Base-by-base conservation (phyloP, 2,888 invertebrate species). In the Noctuana brunneofusca region DNA sequence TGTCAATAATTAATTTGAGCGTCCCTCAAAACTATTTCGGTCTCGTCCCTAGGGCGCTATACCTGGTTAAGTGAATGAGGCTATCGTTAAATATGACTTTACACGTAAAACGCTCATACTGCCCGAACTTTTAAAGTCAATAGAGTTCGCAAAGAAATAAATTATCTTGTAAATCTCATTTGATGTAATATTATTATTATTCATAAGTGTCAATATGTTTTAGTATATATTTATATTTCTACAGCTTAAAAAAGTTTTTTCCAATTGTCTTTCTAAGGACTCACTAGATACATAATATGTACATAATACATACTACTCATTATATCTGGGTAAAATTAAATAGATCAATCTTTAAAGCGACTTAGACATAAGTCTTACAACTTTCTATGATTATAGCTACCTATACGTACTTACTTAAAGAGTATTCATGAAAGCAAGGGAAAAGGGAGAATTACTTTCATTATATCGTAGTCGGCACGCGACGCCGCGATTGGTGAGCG, bases 401-500 rank as follows among this genome's bases (percentile, higher is more conserved):
- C 58, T 30, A 8, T 9, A 5, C 9, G 9, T 32, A 32, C 30
- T 11, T 32, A 59, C 54, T 22, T 22, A 38, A 67, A 67, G 65
- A 66, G 66, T 58, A 66, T 63, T 68, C 72, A 69, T 69, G 70
- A 72, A 69, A 71, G 73, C 73, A 71, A 75, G 73, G 75, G 75
- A 76, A 77, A 50, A 56, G 30, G 56, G 57, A 20, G 32, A 78
- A 80, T 77, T 74, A 71, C 74, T 76, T 78, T 74, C 72, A 71
- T 72, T 72, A 75, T 75, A 72, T 75, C 75, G 71, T 55, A 57
- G 46, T 2, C n/a, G 18, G 53, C 48, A 57, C 57, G 57, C 57
- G 43, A 57, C 32, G 48, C 43, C n/a, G 16, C 18, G 30, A 43
- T 56, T 56, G 55, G 43, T 27, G 55, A 30, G 27, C n/a, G 24